phyloP scores from a whole-genome alignment of 1,140 invertebrate species.

The Hyles vespertilio region DNA sequence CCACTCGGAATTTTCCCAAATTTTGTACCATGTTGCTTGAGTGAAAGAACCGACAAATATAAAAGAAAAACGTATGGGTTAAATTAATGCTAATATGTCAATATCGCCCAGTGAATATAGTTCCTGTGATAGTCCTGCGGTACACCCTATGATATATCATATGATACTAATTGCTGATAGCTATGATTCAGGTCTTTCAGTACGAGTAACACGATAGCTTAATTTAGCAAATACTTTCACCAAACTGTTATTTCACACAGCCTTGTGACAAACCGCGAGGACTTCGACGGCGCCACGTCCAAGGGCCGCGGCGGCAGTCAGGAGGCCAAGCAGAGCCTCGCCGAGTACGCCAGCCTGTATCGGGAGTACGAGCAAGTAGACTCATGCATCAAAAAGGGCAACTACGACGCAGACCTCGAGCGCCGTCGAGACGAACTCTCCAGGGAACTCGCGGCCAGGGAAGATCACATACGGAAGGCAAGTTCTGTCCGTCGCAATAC shows the following conservation, averaged over 20 bases:
- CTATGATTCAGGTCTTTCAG: too few species aligned
- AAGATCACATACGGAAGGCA: slow-evolving; percentile 48
- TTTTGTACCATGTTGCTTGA: too few species aligned
- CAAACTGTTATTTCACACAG: slow-evolving; percentile 31
- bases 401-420: slow-evolving; percentile 34
- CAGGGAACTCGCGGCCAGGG: slow-evolving; percentile 34
- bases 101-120: too few species aligned
- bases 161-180: too few species aligned
- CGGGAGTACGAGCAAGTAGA: slow-evolving; percentile 47
- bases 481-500: not conserved
- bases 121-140: too few species aligned
- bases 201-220: too few species aligned
- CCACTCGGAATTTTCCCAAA: too few species aligned
- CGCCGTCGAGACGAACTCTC: slow-evolving; percentile 36
- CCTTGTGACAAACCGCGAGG: slow-evolving; percentile 40
- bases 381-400: slow-evolving; percentile 32
- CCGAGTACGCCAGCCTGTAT: slow-evolving; percentile 47
- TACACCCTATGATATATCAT: too few species aligned
- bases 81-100: too few species aligned
- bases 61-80: too few species aligned
- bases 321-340: slow-evolving; percentile 43
- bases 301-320: slow-evolving; percentile 39
- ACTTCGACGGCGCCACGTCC: slow-evolving; percentile 42
- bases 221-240: too few species aligned
- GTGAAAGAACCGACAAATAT: too few species aligned